These are phyloP conservation scores for Hypsopygia costalis DNA, from an alignment of 2,888 invertebrate genomes.

Conservation along the genomic window DNA sequence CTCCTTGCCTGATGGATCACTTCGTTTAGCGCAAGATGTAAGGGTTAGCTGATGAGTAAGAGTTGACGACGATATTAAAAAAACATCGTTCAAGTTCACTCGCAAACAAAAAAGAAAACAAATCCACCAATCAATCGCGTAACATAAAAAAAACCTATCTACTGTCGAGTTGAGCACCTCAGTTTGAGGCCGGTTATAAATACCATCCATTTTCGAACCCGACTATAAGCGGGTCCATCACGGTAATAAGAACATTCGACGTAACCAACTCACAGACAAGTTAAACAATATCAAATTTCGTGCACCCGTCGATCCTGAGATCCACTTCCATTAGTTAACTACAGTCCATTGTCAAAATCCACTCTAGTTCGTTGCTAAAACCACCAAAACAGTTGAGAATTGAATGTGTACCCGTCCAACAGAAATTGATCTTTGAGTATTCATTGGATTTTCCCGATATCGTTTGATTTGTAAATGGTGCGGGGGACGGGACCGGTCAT, in stretches of 20 bases:
- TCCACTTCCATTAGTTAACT: constrained; percentile 71
- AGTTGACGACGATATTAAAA: too few relatives aligned
- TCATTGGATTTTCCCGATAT: constrained; percentile 32
- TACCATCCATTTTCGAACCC: constrained; percentile 10
- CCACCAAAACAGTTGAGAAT: constrained; percentile 68
- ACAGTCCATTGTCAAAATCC: constrained; percentile 69
- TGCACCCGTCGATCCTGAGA: constrained; percentile 40
- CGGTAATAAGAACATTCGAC: constrained; percentile 29
- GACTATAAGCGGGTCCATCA: constrained; percentile 24
- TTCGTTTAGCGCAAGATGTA: too few relatives aligned
- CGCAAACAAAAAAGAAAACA: too few relatives aligned
- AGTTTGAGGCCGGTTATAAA: too few relatives aligned
- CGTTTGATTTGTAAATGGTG: constrained; percentile 18
- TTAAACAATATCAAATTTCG: constrained; percentile 59
- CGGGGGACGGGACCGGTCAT: constrained; percentile 31
- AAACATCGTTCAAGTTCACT: too few relatives aligned
- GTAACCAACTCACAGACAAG: constrained; percentile 34
- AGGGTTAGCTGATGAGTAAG: too few relatives aligned
- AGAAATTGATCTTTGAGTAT: constrained; percentile 33
- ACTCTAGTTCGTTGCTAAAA: constrained; percentile 57
- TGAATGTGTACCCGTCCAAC: constrained; percentile 49
- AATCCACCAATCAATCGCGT: too few relatives aligned
- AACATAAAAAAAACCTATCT: too few relatives aligned
- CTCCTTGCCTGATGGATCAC: too few relatives aligned
- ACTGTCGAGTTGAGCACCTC: too few relatives aligned